Evolutionary conservation across 1,140 invertebrate genomes (phyloP), one percentile per base, ranked within the genome.

Genomic region (Andricus grossulariae): DNA sequence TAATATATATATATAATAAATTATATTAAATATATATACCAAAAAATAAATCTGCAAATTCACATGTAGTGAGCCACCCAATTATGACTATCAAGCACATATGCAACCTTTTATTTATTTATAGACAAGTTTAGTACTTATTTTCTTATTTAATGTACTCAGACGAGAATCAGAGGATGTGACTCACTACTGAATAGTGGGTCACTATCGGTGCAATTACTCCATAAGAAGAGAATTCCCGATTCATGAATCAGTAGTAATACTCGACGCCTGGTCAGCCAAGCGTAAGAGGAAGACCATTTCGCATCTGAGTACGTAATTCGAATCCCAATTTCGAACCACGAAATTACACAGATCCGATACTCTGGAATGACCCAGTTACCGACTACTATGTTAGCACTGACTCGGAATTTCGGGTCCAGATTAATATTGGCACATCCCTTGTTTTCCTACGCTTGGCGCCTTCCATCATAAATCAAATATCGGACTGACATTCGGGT

Each of bases 381-480:
- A 21, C 21, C 13, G 18, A 66, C 21, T 25, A 21, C 18, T 66
- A 39, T n/a, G 25, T 39, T 66, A 39, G 25, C 25, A 66, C 11
- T 39, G 25, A 21, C 16, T 50, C 49, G 11, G 73, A 72, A 75
- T 49, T 78, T 18, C 39, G 52, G 39, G 6, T 49, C 54, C 60
- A 51, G 81, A 80, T 83, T 80, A 83, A 83, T 83, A 83, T 83
- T 75, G 81, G 76, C 81, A 55, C 55, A 50, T 15, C 66, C 54
- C 74, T 81, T 81, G 82, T 83, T 83, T 83, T 83, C 81, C 15
- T 39, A 66, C 25, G 60, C 39, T 66, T 39, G 60, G 76, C 75
- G 21, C 51, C 51, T 75, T 19, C 32, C 79, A 60, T 75, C 72
- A 83, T 83, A 83, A 83, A 83, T 83, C 82, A 83, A 81, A 49